Percentiles rank a stretch among this genome's conserved stretches.
phyloP scores from a whole-genome alignment of 2,797 vertebrate genomes.

The Moxostoma hubbsi region DNA sequence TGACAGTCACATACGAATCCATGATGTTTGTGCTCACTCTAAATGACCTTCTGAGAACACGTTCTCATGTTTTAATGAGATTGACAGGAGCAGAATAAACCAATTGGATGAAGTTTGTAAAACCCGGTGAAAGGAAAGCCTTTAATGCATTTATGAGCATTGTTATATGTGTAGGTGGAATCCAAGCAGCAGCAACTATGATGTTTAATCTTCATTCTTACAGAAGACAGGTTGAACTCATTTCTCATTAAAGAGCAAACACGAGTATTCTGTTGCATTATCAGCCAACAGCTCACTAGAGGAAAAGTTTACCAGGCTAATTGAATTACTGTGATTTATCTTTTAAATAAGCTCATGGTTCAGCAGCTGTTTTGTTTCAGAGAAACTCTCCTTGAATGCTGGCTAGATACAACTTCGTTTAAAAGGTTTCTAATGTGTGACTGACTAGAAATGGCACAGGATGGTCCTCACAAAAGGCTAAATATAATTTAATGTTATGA shows the following conservation, averaged over 20 bases:
- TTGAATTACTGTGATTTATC: conserved; percentile 50
- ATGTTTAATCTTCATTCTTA: conserved; percentile 54
- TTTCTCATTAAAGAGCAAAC: conserved; percentile 50
- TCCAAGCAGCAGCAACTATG: conserved; percentile 30
- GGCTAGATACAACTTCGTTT: conserved; percentile 22
- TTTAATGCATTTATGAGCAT: conserved; percentile 50
- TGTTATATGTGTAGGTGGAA: conserved; percentile 30
- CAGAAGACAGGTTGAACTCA: conserved; percentile 48
- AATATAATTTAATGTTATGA: no score
- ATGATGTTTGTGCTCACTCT: not conserved
- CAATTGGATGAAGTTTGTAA: conserved; percentile 45
- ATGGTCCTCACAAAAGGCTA: no score
- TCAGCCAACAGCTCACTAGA: conserved; percentile 37
- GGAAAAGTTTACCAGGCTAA: conserved; percentile 54
- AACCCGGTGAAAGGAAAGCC: conserved; percentile 42
- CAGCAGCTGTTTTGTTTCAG: conserved; percentile 10
- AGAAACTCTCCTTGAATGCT: not conserved
- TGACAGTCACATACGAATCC: not conserved
- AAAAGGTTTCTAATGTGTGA: conserved; percentile 37
- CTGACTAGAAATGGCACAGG: not conserved
- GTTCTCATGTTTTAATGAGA: conserved; percentile 31
- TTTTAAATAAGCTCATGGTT: conserved; percentile 18
- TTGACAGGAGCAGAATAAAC: conserved; percentile 45
- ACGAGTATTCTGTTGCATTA: not conserved
- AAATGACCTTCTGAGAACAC: not conserved